Evolutionary conservation across 2,797 vertebrate species (phyloP).

Genomic region (Bovichtus diacanthus): DNA sequence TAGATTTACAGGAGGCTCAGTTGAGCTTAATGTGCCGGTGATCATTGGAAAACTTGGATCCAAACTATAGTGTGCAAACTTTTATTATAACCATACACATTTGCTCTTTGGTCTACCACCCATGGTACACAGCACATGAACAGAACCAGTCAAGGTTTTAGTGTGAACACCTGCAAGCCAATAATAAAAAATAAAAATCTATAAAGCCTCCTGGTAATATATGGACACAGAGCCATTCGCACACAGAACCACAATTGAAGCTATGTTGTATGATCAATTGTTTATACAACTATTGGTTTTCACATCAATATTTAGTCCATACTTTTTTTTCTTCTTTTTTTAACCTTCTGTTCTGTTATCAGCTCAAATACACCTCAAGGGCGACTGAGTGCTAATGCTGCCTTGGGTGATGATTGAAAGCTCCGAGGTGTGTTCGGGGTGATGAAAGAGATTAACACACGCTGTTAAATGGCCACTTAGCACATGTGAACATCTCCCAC

Average conservation of each 20-base stretch:
- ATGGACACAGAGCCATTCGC: background rate
- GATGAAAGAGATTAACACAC: conserved; percentile 36
- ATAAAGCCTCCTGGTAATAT: background rate
- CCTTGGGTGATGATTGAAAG: conserved; percentile 49
- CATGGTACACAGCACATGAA: background rate
- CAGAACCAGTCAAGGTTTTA: background rate
- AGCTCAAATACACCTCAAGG: conserved; percentile 43
- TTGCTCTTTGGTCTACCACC: background rate
- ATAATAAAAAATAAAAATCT: background rate
- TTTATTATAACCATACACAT: background rate
- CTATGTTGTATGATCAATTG: conserved; percentile 9
- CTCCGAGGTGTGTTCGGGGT: conserved; percentile 9
- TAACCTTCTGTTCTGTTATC: conserved; percentile 22
- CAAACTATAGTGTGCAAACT: background rate
- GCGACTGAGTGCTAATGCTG: conserved; percentile 23
- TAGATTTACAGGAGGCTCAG: background rate
- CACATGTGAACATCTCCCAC: conserved; percentile 35
- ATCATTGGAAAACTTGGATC: background rate
- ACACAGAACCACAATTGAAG: conserved; percentile 17
- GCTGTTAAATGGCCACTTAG: conserved; percentile 55
- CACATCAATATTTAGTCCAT: conserved; percentile 20
- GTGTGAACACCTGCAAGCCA: background rate
- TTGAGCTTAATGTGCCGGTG: background rate
- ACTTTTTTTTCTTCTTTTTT: background rate
- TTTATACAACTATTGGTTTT: background rate